Evolutionary conservation across 2,797 vertebrate species (phyloP).

Genomic region (Coregonus suidteri): DNA sequence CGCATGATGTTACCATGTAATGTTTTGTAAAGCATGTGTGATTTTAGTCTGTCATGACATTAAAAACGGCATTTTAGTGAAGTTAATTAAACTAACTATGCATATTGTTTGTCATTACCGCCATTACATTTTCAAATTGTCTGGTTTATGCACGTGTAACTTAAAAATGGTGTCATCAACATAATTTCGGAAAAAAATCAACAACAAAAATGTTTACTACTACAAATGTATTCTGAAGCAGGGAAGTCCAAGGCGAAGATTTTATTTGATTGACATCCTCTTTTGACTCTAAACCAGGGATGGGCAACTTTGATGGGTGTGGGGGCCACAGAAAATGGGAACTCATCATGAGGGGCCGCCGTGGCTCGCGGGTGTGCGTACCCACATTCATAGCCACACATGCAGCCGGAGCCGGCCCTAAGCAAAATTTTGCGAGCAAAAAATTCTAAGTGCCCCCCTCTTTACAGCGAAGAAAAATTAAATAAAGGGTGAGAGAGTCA

Average conservation of each 20-base stretch:
- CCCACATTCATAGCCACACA: too few relatives aligned
- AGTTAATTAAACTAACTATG: not conserved
- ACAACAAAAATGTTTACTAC: not conserved
- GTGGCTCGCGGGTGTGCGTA: too few relatives aligned
- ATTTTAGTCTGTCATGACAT: not conserved
- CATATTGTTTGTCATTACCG: not conserved
- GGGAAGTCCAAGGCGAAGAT: not conserved
- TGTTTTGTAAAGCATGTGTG: constrained; percentile 10
- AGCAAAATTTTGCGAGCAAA: too few relatives aligned
- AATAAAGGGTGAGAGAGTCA: too few relatives aligned
- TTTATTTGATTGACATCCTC: not conserved
- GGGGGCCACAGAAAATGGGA: too few relatives aligned
- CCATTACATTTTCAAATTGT: not conserved
- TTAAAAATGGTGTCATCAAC: not conserved
- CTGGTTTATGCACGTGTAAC: not conserved
- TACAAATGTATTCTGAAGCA: not conserved
- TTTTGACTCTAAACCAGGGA: not conserved
- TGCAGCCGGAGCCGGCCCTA: too few relatives aligned
- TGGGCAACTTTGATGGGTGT: too few relatives aligned
- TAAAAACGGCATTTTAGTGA: not conserved
- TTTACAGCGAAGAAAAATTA: too few relatives aligned
- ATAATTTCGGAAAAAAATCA: not conserved
- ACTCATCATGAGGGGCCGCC: too few relatives aligned
- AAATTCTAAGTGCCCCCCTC: too few relatives aligned
- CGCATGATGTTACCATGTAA: not conserved